Percentiles rank a stretch among this genome's conserved stretches.
These are phyloP conservation scores for Onychorhynchus coronatus DNA, from an alignment of 2,113 vertebrate species.

Conservation along the genomic window DNA sequence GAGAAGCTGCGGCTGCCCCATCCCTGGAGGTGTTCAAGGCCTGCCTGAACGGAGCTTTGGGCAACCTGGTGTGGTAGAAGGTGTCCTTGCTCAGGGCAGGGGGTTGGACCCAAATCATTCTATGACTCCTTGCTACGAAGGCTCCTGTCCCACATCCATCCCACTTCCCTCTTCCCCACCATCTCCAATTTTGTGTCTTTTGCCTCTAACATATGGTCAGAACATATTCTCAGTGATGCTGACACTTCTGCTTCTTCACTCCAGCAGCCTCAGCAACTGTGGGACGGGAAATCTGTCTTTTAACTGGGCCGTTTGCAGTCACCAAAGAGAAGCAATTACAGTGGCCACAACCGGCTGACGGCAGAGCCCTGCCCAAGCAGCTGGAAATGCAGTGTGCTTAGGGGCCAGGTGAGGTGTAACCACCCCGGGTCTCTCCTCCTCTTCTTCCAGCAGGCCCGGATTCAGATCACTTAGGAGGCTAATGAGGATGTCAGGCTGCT, in stretches of 20 bases:
- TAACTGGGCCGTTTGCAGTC: not conserved
- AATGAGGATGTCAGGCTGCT: not conserved
- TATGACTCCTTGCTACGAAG: not conserved
- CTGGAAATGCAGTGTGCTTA: not conserved
- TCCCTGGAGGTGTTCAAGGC: not conserved
- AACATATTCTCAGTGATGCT: not conserved
- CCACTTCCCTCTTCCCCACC: not conserved
- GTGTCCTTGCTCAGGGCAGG: not conserved
- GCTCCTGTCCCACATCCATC: not conserved
- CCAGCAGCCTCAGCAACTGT: not conserved
- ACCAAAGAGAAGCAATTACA: not conserved
- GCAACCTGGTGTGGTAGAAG: not conserved
- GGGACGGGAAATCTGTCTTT: not conserved
- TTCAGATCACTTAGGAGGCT: not conserved
- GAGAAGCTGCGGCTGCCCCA: not conserved
- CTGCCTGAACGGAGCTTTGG: not conserved
- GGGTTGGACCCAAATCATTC: not conserved
- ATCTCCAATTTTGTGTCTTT: not conserved
- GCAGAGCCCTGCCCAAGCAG: conserved; percentile 21
- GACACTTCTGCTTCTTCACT: not conserved
- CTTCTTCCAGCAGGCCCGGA: not conserved
- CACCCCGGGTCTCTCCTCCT: not conserved
- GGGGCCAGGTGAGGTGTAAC: not conserved
- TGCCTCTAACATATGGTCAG: not conserved
- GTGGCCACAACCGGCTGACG: conserved; percentile 3